Evolutionary conservation across 2,888 invertebrate genomes (phyloP).

Genomic region (Plagiodera versicolora): DNA sequence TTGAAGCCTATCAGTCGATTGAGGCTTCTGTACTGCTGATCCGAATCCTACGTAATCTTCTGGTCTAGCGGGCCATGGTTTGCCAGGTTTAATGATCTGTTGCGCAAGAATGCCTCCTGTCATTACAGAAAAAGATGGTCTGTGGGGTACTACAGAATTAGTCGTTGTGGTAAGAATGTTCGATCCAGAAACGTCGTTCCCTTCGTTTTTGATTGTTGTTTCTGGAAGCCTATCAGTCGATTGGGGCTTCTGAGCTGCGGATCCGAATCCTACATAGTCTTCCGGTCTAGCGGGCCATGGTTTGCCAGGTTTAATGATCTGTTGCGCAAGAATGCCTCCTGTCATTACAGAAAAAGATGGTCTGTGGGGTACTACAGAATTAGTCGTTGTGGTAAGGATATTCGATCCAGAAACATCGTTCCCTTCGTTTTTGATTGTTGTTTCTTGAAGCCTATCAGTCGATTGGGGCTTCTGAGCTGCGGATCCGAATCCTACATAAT

Average conservation of each 20-base stretch:
- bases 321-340: constrained; percentile 9
- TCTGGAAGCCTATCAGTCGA: neutral
- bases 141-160: neutral
- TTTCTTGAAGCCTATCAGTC: constrained; percentile 11
- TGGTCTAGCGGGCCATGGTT: constrained; percentile 24
- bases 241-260: neutral
- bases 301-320: constrained; percentile 21
- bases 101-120: constrained; percentile 2
- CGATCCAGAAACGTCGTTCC: neutral
- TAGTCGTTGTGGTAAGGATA: too few relatives aligned
- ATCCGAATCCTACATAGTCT: neutral
- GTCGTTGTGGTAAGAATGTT: neutral
- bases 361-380: neutral
- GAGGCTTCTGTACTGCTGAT: neutral
- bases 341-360: neutral
- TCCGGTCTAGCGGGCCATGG: constrained; percentile 19
- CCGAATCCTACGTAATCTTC: constrained; percentile 14
- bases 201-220: neutral
- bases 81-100: constrained; percentile 19
- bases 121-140: constrained; percentile 17
- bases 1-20: constrained; percentile 13
- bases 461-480: neutral
- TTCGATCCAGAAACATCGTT: too few relatives aligned
- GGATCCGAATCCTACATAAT: constrained; percentile 10
- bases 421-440: neutral